Conservation (phyloP, 2,113 vertebrate species). For the Neogobius melanostomus region DNA sequence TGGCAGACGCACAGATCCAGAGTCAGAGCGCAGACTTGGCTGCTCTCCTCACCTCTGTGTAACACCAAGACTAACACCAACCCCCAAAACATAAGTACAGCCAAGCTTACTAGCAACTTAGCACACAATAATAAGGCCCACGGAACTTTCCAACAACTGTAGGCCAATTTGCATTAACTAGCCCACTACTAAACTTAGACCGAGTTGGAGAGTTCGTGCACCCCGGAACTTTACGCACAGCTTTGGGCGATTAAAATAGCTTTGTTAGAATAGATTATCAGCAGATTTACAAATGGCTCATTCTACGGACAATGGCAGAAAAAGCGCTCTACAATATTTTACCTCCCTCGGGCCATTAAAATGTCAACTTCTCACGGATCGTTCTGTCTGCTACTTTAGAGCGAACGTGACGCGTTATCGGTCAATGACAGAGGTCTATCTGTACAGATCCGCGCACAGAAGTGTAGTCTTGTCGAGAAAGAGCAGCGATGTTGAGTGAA, state of each 20-base stretch:
- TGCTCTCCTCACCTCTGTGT: constrained; percentile 10
- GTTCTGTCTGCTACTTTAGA: background rate
- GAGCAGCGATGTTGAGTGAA: background rate
- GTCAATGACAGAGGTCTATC: constrained; percentile 9
- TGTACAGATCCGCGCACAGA: constrained; percentile 13
- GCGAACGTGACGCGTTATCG: background rate
- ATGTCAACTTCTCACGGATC: background rate
- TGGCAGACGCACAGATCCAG: background rate
- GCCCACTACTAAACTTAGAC: background rate
- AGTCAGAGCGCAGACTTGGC: constrained; percentile 4
- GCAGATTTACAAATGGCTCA: background rate
- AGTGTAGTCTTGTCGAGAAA: constrained; percentile 27
- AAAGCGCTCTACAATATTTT: background rate
- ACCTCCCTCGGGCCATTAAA: background rate
- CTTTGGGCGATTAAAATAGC: no score
- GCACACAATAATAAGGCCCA: constrained; percentile 1
- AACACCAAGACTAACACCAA: constrained; percentile 1
- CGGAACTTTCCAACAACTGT: background rate
- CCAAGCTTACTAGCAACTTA: constrained; percentile 4
- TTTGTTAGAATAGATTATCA: no score
- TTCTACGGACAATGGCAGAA: background rate
- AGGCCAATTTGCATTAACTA: background rate
- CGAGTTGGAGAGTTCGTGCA: background rate
- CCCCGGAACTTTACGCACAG: background rate
- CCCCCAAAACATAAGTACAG: constrained; percentile 9